Percentiles rank a stretch among this genome's conserved stretches.
Conservation (phyloP, 2,113 vertebrate species). For the Strix aluco region DNA sequence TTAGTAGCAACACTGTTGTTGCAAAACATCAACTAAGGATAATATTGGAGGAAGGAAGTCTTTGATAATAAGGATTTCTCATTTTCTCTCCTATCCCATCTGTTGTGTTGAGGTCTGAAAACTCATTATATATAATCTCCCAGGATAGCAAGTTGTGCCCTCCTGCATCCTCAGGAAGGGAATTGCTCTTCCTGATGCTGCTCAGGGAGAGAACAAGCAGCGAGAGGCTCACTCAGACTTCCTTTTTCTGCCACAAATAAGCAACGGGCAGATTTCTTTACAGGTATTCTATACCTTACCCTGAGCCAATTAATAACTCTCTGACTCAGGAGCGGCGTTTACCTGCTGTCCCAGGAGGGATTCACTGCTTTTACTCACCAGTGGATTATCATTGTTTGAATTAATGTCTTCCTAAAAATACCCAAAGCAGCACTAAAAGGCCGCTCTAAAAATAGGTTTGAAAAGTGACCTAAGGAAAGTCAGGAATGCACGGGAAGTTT, state of each 20-base stretch:
- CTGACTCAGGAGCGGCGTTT: background rate
- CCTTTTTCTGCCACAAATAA: background rate
- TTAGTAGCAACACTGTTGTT: background rate
- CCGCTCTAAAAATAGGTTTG: background rate
- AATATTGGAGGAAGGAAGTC: background rate
- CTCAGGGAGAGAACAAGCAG: background rate
- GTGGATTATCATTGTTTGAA: background rate
- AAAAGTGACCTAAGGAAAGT: background rate
- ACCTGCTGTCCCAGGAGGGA: background rate
- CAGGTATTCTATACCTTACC: background rate
- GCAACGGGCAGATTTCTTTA: background rate
- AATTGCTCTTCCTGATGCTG: background rate
- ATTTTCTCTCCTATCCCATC: background rate
- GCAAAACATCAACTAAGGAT: background rate
- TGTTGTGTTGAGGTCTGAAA: background rate
- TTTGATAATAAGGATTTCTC: background rate
- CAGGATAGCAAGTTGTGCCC: background rate
- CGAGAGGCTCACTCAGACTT: background rate
- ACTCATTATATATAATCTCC: background rate
- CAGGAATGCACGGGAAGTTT: background rate
- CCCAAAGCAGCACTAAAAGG: background rate
- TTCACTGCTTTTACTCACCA: background rate
- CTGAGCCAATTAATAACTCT: background rate
- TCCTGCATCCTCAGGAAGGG: background rate
- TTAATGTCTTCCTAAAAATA: slow-evolving; percentile 5